phyloP scores from a whole-genome alignment of 2,888 invertebrate species.

The Ormyrus thymus region DNA sequence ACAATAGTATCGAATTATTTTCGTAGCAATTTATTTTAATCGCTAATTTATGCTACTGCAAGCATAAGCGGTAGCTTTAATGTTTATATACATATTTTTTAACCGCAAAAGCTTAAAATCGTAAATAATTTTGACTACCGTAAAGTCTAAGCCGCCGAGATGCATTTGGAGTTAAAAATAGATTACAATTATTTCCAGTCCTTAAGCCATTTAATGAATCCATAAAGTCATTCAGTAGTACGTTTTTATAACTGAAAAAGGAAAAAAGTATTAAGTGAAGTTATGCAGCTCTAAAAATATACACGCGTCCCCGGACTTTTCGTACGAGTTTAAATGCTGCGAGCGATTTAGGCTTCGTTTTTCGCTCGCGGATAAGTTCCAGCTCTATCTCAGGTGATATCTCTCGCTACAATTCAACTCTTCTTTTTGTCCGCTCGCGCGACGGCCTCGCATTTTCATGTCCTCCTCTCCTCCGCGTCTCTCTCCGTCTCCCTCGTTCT shows the following conservation, averaged over 20 bases:
- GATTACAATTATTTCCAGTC: neutral
- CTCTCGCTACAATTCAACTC: too few species aligned
- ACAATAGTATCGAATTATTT: too few species aligned
- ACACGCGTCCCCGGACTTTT: neutral
- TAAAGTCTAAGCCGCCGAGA: conserved; percentile 2
- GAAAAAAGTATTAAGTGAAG: too few species aligned
- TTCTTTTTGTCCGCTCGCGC: too few species aligned
- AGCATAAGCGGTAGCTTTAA: too few species aligned
- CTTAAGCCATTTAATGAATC: neutral
- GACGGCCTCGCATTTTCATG: too few species aligned
- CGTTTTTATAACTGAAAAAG: neutral
- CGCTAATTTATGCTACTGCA: too few species aligned
- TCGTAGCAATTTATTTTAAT: too few species aligned
- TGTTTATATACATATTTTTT: too few species aligned
- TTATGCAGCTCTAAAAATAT: too few species aligned
- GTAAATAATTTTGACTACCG: neutral
- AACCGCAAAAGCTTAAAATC: too few species aligned
- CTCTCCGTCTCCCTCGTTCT: conserved; percentile 35
- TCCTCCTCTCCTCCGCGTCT: neutral
- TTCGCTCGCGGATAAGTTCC: neutral
- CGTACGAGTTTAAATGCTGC: neutral
- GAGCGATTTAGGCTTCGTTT: too few species aligned
- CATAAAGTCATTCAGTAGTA: neutral
- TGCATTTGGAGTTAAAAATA: neutral
- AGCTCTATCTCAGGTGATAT: neutral